A percentile compares a stretch with the other conserved stretches of the same genome.
Evolutionary conservation across 1,140 invertebrate species (phyloP).

Genomic region (Bombus confusus): DNA sequence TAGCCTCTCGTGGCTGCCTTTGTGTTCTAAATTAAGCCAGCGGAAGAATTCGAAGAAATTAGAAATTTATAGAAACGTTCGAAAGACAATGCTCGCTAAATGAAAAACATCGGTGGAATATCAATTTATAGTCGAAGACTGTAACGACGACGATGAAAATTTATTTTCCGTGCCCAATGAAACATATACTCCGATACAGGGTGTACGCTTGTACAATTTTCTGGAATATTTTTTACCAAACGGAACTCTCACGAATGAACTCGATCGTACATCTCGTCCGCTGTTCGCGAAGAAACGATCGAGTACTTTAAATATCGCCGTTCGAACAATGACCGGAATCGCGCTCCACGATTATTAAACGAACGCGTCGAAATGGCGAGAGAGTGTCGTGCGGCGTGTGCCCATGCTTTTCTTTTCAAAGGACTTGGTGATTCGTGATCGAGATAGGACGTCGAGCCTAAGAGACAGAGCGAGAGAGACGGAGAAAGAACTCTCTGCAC

Average conservation of each 20-base stretch:
- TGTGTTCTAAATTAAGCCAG: too few species aligned
- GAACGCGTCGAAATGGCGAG: neutral
- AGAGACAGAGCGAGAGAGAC: neutral
- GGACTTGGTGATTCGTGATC: slow-evolving; percentile 2
- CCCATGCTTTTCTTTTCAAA: neutral
- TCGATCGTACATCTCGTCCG: neutral
- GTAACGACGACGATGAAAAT: too few species aligned
- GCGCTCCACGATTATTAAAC: neutral
- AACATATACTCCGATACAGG: too few species aligned
- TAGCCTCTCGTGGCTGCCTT: too few species aligned
- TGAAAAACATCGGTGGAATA: too few species aligned
- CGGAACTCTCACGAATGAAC: too few species aligned
- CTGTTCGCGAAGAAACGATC: neutral
- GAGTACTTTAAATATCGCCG: neutral
- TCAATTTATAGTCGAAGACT: too few species aligned
- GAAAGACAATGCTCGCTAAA: too few species aligned
- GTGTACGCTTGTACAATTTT: too few species aligned
- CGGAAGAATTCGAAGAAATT: neutral
- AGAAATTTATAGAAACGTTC: too few species aligned
- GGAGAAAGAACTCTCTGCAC: slow-evolving; percentile 21
- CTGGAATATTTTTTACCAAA: too few species aligned
- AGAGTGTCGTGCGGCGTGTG: neutral
- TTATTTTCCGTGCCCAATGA: too few species aligned
- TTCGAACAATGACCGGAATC: neutral
- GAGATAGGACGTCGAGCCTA: neutral